phyloP scores from a whole-genome alignment of 2,888 invertebrate species.

The Drosophila demipolita region DNA sequence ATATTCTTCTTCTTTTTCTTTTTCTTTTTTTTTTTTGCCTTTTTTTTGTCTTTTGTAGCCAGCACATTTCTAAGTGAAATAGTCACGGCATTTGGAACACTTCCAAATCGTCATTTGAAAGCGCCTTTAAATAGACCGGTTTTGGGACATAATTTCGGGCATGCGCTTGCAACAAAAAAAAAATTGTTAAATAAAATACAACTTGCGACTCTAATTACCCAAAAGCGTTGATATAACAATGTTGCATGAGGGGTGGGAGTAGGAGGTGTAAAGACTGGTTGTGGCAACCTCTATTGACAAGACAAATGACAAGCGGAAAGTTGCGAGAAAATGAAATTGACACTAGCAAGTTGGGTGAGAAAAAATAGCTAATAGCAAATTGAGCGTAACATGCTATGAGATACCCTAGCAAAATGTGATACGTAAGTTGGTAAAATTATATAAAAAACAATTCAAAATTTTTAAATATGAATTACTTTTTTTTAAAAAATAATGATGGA shows the following conservation, averaged over 20 bases:
- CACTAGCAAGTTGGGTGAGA: constrained; percentile 40
- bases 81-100: constrained; percentile 75
- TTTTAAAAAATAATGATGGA: neutral
- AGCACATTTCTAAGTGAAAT: constrained; percentile 62
- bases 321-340: constrained; percentile 48
- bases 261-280: neutral
- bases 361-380: constrained; percentile 13
- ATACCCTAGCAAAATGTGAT: constrained; percentile 14
- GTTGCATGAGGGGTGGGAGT: neutral
- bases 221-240: constrained; percentile 8
- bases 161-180: constrained; percentile 12
- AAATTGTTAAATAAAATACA: neutral
- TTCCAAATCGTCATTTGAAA: constrained; percentile 62
- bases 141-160: constrained; percentile 33
- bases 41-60: constrained; percentile 31
- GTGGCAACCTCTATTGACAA: constrained; percentile 43
- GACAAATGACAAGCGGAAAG: constrained; percentile 68
- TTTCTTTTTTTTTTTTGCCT: constrained; percentile 19
- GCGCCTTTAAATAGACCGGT: constrained; percentile 56
- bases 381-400: neutral
- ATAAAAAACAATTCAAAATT: neutral
- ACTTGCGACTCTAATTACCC: constrained; percentile 62
- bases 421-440: too few species aligned
- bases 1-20: neutral
- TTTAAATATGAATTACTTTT: neutral